Conservation (phyloP, 2,797 vertebrate genomes). For the Amblyraja radiata region DNA sequence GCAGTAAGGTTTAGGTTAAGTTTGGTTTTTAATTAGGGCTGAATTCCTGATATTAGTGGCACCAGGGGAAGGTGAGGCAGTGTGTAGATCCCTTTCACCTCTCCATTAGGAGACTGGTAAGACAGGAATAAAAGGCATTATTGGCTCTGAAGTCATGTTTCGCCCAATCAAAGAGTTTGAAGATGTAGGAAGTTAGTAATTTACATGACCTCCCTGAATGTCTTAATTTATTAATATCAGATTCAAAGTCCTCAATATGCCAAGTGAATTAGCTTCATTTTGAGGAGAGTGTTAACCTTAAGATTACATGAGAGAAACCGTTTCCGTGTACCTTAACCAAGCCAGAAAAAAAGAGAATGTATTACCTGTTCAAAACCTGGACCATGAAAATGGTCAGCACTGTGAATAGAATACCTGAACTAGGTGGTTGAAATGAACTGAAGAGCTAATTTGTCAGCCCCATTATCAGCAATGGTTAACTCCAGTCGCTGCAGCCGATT, state of each 20-base stretch:
- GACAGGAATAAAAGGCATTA: neutral
- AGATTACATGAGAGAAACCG: neutral
- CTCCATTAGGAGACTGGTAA: neutral
- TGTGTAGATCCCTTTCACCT: neutral
- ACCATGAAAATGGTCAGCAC: neutral
- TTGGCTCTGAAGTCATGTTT: neutral
- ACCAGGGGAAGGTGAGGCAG: neutral
- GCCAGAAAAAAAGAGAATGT: neutral
- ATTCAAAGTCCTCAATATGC: neutral
- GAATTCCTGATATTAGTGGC: neutral
- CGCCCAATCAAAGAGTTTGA: neutral
- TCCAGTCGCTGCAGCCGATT: neutral
- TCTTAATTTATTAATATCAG: no score
- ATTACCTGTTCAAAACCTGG: neutral
- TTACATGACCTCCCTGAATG: neutral
- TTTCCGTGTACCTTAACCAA: neutral
- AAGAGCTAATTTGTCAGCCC: neutral
- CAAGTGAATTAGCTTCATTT: neutral
- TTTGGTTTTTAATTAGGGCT: neutral
- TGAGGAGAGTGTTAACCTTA: neutral
- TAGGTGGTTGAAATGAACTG: no score
- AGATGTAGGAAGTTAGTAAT: neutral
- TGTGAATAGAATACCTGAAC: neutral
- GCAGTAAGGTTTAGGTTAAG: no score
- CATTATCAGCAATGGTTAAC: neutral